Evolutionary conservation across 2,113 vertebrate genomes (phyloP), one percentile per base, ranked within the genome.

Genomic region (Menidia beryllina): DNA sequence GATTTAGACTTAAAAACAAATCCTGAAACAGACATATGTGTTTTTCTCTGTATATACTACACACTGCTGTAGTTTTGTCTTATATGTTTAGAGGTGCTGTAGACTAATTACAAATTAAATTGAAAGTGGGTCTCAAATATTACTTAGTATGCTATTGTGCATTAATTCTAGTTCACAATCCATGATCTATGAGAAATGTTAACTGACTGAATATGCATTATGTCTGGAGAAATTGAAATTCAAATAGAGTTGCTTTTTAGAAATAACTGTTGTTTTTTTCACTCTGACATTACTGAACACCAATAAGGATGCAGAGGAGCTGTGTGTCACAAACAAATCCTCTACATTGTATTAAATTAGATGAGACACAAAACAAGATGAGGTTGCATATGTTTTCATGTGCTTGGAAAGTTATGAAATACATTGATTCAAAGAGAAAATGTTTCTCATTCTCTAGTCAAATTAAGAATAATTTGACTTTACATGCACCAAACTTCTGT

Each of bases 121-220:
- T 50, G 20, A 30, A 5, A 49, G 27, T 30, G 60, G 4, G 13
- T 17, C 39, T 43, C 39, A 5, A 3, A 15, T 45, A 5, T 45
- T n/a, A n/a, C 8, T 34, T 5, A 30, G 30, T 3, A 1, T 34
- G 47, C 45, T n/a, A 45, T 48, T 48, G 3, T 34, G 13, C 26
- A 61, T 49, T 48, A 21, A 34, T 65, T 34, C 54, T 13, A 66
- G 5, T 39, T 10, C 23, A 93, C 86, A 91, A 89, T 91, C 38
- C 30, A 38, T 17, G 89, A 92, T 84, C 81, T 56, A 91, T 70
- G 6, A 45, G 19, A 51, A 48, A 75, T 20, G 0, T 24, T 8
- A 26, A 15, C 34, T 24, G 10, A 21, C 57, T n/a, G 24, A 26
- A 55, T 52, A 25, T 8, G n/a, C 3, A 43, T 72, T 13, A 0